These are phyloP conservation scores for Valencia hispanica DNA, from an alignment of 2,797 vertebrate genomes.

Conservation along the genomic window DNA sequence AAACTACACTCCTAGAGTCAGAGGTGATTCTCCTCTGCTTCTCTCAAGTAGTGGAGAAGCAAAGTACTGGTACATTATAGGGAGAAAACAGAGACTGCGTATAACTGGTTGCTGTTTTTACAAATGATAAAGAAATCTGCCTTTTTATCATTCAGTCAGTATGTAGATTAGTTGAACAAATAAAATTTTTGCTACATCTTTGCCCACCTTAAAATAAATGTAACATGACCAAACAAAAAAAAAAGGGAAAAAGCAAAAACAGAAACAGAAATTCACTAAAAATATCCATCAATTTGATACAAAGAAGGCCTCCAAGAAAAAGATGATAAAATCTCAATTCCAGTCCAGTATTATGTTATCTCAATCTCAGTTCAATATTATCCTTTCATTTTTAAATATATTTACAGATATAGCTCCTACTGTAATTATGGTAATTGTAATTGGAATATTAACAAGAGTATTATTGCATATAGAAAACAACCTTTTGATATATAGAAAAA, in stretches of 20 bases:
- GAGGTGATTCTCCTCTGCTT: constrained; percentile 4
- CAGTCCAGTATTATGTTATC: neutral
- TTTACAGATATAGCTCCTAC: neutral
- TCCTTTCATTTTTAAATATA: neutral
- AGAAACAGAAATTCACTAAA: neutral
- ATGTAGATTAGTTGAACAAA: neutral
- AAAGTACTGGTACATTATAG: neutral
- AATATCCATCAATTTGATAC: neutral
- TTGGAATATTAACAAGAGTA: neutral
- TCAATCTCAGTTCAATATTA: neutral
- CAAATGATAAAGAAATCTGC: constrained; percentile 27
- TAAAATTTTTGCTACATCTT: neutral
- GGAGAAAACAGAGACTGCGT: constrained; percentile 28
- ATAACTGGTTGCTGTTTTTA: constrained; percentile 26
- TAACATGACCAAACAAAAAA: neutral
- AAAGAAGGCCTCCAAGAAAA: neutral
- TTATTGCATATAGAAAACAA: neutral
- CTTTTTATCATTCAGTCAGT: constrained; percentile 1
- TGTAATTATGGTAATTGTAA: neutral
- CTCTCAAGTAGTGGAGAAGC: constrained; percentile 22
- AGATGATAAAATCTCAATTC: neutral
- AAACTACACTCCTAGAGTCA: constrained; percentile 5
- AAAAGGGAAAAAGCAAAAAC: too few relatives aligned
- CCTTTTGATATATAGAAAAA: neutral
- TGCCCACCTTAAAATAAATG: neutral